Evolutionary conservation across 92 coral and sea anemone genomes (phyloP), one percentile per base, ranked within the genome.

Genomic region (Plumapathes pennacea): DNA sequence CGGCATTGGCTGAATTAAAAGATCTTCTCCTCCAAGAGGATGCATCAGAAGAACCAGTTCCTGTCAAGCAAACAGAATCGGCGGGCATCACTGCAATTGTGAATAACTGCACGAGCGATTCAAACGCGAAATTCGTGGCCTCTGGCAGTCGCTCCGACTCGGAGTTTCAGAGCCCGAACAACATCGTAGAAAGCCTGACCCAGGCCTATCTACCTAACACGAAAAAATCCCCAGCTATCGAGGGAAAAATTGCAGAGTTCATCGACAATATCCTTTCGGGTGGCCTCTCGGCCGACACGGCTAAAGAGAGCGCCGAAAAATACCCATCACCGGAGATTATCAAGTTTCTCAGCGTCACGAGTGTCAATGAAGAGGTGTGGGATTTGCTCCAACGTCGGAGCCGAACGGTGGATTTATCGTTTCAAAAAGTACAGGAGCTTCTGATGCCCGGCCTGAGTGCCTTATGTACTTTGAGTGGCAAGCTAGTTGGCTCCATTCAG

Each of bases 341-440:
- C n/a, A 38, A 56, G 50, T 31, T 29, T 27, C 38, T 71, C 2
- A 34, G 18, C 7, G 39, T 74, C 38, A 49, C 51, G 8, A 50
- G 49, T 30, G 76, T 81, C 3, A 80, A 72, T 42, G 71, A 72
- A 39, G 76, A 80, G 47, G 46, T 80, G 10, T 80, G 76, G 86
- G 86, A 72, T 19, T 38, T 64, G 20, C 21, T 72, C 8, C 30
- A 75, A 10, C 25, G 57, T 8, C 54, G 57, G 48, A 50, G 64
- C 42, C 32, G 76, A 21, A 46, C 66, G 10, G 62, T 62, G 4
- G 69, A 62, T 2, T 38, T 62, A 14, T 54, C 58, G 22, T 48
- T 46, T 24, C 33, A 60, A 29, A 15, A 26, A 60, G 31, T 43
- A 9, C 67, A 60, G 3, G 54, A 60, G 9, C 22, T 52, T 33